phyloP scores from a whole-genome alignment of 2,113 vertebrate genomes.

The Gyps fulvus region DNA sequence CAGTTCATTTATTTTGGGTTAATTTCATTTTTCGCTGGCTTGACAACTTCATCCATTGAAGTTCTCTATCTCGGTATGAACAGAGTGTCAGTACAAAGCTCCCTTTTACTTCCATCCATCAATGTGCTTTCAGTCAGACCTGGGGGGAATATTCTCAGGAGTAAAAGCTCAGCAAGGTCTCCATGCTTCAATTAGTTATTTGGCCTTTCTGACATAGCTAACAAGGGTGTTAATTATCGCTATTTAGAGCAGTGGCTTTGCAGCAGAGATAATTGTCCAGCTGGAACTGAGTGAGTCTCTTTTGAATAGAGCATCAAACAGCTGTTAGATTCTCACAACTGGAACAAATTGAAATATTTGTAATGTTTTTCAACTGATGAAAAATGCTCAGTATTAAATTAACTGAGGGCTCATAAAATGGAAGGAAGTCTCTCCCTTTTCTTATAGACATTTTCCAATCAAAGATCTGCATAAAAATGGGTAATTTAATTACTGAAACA shows the following conservation, averaged over 20 bases:
- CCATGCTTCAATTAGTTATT: slow-evolving; percentile 50
- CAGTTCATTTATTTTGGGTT: slow-evolving; percentile 34
- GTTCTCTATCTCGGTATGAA: neutral
- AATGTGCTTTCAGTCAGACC: slow-evolving; percentile 8
- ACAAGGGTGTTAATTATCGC: slow-evolving; percentile 53
- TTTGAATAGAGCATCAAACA: slow-evolving; percentile 32
- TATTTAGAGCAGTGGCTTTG: slow-evolving; percentile 37
- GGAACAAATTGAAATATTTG: slow-evolving; percentile 30
- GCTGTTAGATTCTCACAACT: slow-evolving; percentile 37
- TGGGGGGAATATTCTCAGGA: slow-evolving; percentile 8
- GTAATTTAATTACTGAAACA: neutral
- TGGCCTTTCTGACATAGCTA: slow-evolving; percentile 56
- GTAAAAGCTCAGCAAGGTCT: slow-evolving; percentile 39
- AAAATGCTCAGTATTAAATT: slow-evolving; percentile 8
- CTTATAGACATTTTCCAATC: neutral
- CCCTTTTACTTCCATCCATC: neutral
- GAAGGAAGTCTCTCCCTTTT: neutral
- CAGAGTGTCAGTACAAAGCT: neutral
- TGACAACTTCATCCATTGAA: slow-evolving; percentile 20
- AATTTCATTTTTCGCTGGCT: slow-evolving; percentile 41
- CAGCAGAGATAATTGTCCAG: slow-evolving; percentile 41
- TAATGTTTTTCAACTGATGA: slow-evolving; percentile 5
- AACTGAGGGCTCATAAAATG: neutral
- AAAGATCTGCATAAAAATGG: neutral
- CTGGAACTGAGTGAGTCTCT: slow-evolving; percentile 34